Base-by-base conservation (phyloP, 2,888 invertebrate genomes). In the Zhuqinia jingwanae region DNA sequence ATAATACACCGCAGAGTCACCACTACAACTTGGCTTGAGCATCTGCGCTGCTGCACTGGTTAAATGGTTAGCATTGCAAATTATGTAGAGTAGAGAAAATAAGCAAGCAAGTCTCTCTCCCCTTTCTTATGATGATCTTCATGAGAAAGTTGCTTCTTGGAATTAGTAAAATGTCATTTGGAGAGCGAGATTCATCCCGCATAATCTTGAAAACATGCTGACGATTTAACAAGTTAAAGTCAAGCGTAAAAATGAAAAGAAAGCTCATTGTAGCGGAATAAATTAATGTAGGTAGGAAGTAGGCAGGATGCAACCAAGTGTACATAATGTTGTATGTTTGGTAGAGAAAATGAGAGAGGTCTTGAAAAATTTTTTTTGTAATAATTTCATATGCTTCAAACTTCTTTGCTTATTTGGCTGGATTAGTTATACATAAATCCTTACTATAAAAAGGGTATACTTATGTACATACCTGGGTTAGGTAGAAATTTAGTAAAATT, bases 181-280 rank as follows among this genome's bases (percentile, higher is more conserved):
- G 75, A 56, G 22, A n/a, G 3, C 8, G 47, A 53, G 75, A 53
- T 75, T 17, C 53, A 53, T 27, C 56, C 36, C 30, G 20, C 20
- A n/a, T 36, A 30, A 75, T 56, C 56, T 36, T 75, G 53, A 27
- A 56, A 53, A 17, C 75, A 56, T 27, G 56, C 27, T 10, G 15
- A 53, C 30, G 75, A 53, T 36, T 53, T 53, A 56, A 20, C 25
- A 13, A 22, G 75, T 56, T 53, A 75, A 53, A 75, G 75, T 75
- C 53, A 75, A 75, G 75, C 75, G 75, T 53, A 75, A 75, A 75
- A 75, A 75, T 75, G 56, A 75, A 75, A n/a, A 30, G 56, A 25
- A 53, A 56, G 17, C 47, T 70, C 47, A 25, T 25, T 50, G 47
- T 47, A 50, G 47, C 25, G 70, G n/a, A 70, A 70, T 47, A 70